These are phyloP conservation scores for Brachionus koreanus DNA, from an alignment of 1,140 invertebrate species.

Conservation along the genomic window DNA sequence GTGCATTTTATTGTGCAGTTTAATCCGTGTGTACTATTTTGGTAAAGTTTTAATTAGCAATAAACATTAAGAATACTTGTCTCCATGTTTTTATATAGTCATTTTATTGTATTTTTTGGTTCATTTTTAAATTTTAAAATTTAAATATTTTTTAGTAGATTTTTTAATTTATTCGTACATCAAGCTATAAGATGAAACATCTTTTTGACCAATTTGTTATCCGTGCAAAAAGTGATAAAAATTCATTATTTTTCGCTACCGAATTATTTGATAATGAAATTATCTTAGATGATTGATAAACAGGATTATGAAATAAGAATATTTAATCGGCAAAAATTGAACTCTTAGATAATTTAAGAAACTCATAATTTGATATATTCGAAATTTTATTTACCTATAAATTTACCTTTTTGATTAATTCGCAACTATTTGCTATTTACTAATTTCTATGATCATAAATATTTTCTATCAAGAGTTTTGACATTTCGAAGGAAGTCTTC, in stretches of 20 bases:
- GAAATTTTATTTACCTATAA: neutral
- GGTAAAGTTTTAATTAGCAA: no score
- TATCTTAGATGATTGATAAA: neutral
- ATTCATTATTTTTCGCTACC: neutral
- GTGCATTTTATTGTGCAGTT: no score
- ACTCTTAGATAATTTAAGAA: constrained; percentile 12
- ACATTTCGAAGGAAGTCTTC: constrained; percentile 31
- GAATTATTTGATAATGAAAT: neutral
- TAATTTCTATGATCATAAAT: neutral
- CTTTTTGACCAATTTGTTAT: no score
- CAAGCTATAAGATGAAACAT: no score
- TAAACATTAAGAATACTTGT: no score
- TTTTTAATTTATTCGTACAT: no score
- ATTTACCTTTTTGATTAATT: constrained; percentile 4
- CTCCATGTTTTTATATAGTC: no score
- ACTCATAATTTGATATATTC: constrained; percentile 24
- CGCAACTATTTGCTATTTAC: neutral
- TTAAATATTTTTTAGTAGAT: no score
- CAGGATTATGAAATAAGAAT: constrained; percentile 12
- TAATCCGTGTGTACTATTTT: no score
- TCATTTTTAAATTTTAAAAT: no score
- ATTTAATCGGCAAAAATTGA: neutral
- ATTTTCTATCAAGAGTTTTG: neutral
- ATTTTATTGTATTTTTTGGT: no score
- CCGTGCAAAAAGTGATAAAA: neutral